phyloP scores from a whole-genome alignment of 2,113 vertebrate genomes.

The Lamprotornis superbus region DNA sequence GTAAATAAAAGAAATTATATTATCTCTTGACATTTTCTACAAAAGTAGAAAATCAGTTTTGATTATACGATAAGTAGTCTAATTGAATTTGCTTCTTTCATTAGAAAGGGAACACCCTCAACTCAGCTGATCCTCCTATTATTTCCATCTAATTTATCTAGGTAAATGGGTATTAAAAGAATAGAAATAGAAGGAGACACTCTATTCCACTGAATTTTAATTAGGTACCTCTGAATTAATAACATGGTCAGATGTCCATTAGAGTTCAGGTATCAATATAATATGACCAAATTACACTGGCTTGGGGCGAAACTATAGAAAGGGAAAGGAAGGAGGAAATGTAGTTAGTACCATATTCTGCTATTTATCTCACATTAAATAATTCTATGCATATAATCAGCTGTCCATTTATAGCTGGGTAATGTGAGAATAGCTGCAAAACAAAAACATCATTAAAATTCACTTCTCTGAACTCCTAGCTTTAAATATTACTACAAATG shows the following conservation, averaged over 20 bases:
- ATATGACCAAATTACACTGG: not conserved
- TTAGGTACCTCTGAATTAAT: not conserved
- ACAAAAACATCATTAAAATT: not conserved
- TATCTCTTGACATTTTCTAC: not conserved
- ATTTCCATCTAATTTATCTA: not conserved
- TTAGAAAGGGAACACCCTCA: not conserved
- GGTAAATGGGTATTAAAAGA: not conserved
- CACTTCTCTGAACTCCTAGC: not conserved
- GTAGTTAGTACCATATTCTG: not conserved
- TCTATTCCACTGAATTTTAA: not conserved
- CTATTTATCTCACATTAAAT: not conserved
- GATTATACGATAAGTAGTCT: not conserved
- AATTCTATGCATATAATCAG: not conserved
- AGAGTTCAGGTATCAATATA: not conserved
- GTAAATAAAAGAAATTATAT: not conserved
- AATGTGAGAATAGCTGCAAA: not conserved
- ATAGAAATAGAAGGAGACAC: not conserved
- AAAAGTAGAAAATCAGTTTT: not conserved
- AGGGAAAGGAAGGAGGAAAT: not conserved
- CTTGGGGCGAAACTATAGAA: not conserved
- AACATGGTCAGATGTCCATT: not conserved
- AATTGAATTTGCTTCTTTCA: not conserved
- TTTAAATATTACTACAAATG: not conserved
- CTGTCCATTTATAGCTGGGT: not conserved
- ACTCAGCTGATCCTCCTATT: not conserved